phyloP scores from a whole-genome alignment of 2,797 vertebrate species.

The Micropoecilia bifurca region DNA sequence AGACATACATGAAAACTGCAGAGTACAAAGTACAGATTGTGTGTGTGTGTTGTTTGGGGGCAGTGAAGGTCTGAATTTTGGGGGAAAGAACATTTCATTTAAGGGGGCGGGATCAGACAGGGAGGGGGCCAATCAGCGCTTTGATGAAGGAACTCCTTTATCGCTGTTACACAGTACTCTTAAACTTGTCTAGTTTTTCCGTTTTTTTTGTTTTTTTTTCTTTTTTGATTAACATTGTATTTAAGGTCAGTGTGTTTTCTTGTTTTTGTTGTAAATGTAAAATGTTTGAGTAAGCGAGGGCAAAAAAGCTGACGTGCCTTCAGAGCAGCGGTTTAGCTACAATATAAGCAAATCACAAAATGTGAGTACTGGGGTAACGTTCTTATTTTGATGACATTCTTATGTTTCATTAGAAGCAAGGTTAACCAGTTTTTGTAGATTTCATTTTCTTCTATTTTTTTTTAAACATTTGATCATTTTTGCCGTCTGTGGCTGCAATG shows the following conservation, averaged over 20 bases:
- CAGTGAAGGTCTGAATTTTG: slow-evolving; percentile 23
- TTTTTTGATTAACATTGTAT: slow-evolving; percentile 76
- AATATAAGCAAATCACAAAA: slow-evolving; percentile 74
- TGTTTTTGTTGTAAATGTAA: slow-evolving; percentile 75
- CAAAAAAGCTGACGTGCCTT: slow-evolving; percentile 71
- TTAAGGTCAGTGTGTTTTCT: slow-evolving; percentile 81
- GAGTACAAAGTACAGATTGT: slow-evolving; percentile 54
- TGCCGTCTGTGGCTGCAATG: slow-evolving; percentile 64
- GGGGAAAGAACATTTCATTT: slow-evolving; percentile 45
- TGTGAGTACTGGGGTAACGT: slow-evolving; percentile 79
- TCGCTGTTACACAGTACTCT: slow-evolving; percentile 76
- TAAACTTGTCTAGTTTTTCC: slow-evolving; percentile 75
- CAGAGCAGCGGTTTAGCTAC: slow-evolving; percentile 73
- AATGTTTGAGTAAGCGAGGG: slow-evolving; percentile 65
- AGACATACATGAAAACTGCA: slow-evolving; percentile 56
- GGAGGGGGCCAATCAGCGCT: slow-evolving; percentile 53
- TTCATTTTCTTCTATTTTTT: slow-evolving; percentile 53
- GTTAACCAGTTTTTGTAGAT: slow-evolving; percentile 76
- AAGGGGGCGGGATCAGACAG: slow-evolving; percentile 45
- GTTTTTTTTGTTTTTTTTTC: slow-evolving; percentile 7
- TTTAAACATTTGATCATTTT: slow-evolving; percentile 70
- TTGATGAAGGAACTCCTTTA: slow-evolving; percentile 79
- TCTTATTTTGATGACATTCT: slow-evolving; percentile 69
- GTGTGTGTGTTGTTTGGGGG: slow-evolving; percentile 51
- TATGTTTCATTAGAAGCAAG: slow-evolving; percentile 73